A percentile compares a stretch with the other conserved stretches of the same genome.
Conservation (phyloP, 2,797 vertebrate genomes). For the Oophaga sylvatica region DNA sequence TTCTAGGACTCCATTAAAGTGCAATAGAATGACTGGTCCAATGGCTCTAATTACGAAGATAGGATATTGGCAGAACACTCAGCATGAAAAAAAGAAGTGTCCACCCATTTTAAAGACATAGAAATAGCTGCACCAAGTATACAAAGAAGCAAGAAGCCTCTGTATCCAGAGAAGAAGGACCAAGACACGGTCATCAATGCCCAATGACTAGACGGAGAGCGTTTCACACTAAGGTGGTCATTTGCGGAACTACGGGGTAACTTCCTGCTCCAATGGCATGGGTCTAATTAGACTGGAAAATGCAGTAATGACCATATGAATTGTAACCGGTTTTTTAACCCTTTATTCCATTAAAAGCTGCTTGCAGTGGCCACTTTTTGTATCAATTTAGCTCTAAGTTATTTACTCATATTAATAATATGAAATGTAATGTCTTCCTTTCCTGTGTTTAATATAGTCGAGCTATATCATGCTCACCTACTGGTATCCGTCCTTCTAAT, state of each 20-base stretch:
- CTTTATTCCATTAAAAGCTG: slow-evolving; percentile 51
- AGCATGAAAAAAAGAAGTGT: slow-evolving; percentile 74
- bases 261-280: slow-evolving; percentile 73
- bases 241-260: slow-evolving; percentile 68
- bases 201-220: slow-evolving; percentile 67
- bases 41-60: slow-evolving; percentile 72
- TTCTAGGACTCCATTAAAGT: slow-evolving; percentile 75
- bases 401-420: slow-evolving; percentile 69
- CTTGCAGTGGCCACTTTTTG: slow-evolving; percentile 72
- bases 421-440: slow-evolving; percentile 66
- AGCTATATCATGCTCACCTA: slow-evolving; percentile 6
- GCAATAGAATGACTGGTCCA: slow-evolving; percentile 67
- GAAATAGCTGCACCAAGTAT: slow-evolving; percentile 73
- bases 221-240: slow-evolving; percentile 70
- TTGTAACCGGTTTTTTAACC: slow-evolving; percentile 59
- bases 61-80: slow-evolving; percentile 76
- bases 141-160: slow-evolving; percentile 64
- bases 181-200: slow-evolving; percentile 66
- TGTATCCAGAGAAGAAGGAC: slow-evolving; percentile 70
- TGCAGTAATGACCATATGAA: slow-evolving; percentile 58
- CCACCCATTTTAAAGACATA: slow-evolving; percentile 74
- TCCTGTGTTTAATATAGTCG: slow-evolving; percentile 24
- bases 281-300: slow-evolving; percentile 72
- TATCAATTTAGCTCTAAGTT: slow-evolving; percentile 75
- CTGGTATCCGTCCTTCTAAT: neutral